These are phyloP conservation scores for Camponotus vicinus DNA, from an alignment of 1,140 invertebrate species.

Conservation along the genomic window DNA sequence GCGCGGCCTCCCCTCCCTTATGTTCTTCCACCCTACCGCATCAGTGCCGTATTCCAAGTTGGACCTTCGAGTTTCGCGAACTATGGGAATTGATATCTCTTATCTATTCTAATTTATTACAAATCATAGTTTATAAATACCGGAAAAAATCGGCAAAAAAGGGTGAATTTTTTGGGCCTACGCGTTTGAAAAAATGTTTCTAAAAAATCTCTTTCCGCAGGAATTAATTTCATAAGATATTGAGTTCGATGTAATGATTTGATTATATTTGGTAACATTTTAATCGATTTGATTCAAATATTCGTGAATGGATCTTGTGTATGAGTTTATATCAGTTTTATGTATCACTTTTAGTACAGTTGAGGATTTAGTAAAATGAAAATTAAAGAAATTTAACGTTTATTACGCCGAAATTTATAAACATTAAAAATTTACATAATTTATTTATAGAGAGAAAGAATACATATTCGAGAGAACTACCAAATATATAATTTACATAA, in stretches of 20 bases:
- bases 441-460: background rate
- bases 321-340: background rate
- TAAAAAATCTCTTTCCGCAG: background rate
- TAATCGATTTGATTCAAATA: background rate
- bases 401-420: background rate
- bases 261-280: background rate
- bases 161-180: background rate
- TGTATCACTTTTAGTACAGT: background rate
- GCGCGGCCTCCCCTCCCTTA: slow-evolving; percentile 29
- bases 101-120: background rate
- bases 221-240: background rate
- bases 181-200: background rate
- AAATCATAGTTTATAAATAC: background rate
- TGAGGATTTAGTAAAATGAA: background rate
- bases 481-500: background rate
- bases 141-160: background rate
- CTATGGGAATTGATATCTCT: background rate
- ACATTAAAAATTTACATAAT: background rate
- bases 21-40: slow-evolving; percentile 57
- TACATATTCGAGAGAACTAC: background rate
- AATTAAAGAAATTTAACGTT: background rate
- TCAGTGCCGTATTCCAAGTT: slow-evolving; percentile 42
- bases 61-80: background rate
- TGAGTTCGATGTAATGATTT: background rate
- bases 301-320: background rate